phyloP scores from a whole-genome alignment of 2,797 vertebrate species.

The Coranthus polyacanthus region DNA sequence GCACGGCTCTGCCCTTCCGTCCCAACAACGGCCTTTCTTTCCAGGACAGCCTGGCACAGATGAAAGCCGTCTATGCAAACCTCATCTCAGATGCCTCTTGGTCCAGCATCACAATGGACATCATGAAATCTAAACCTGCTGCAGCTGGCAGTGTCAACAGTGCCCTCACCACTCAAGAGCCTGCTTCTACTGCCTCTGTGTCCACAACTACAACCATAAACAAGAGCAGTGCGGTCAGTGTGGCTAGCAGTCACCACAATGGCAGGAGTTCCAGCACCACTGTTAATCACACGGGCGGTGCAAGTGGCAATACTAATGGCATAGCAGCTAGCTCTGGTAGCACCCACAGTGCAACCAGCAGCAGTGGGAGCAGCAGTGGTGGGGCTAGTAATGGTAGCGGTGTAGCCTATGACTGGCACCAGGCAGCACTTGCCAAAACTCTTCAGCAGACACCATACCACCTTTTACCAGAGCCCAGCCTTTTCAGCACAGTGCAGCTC shows the following conservation, averaged over 20 bases:
- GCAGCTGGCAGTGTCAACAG: slow-evolving; percentile 83
- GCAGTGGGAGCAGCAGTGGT: slow-evolving; percentile 78
- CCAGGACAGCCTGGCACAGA: slow-evolving; percentile 98
- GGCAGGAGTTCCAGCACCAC: slow-evolving; percentile 86
- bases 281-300: slow-evolving; percentile 80
- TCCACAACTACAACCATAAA: slow-evolving; percentile 79
- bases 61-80: slow-evolving; percentile 99
- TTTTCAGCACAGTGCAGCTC: slow-evolving; percentile 99
- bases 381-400: slow-evolving; percentile 85
- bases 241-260: slow-evolving; percentile 79
- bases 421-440: slow-evolving; percentile 97
- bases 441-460: slow-evolving; percentile 96
- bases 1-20: slow-evolving; percentile 77
- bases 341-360: slow-evolving; percentile 77
- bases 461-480: slow-evolving; percentile 97
- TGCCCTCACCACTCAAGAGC: slow-evolving; percentile 67
- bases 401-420: slow-evolving; percentile 89
- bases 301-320: slow-evolving; percentile 75
- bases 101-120: slow-evolving; percentile 96
- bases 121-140: slow-evolving; percentile 92
- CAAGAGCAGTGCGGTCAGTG: slow-evolving; percentile 82
- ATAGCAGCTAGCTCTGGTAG: slow-evolving; percentile 72
- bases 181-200: slow-evolving; percentile 65
- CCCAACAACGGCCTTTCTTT: slow-evolving; percentile 90
- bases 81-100: slow-evolving; percentile 98